A percentile compares a stretch with the other conserved stretches of the same genome.
Conservation (phyloP, 2,888 invertebrate species). For the Steromphala cineraria region DNA sequence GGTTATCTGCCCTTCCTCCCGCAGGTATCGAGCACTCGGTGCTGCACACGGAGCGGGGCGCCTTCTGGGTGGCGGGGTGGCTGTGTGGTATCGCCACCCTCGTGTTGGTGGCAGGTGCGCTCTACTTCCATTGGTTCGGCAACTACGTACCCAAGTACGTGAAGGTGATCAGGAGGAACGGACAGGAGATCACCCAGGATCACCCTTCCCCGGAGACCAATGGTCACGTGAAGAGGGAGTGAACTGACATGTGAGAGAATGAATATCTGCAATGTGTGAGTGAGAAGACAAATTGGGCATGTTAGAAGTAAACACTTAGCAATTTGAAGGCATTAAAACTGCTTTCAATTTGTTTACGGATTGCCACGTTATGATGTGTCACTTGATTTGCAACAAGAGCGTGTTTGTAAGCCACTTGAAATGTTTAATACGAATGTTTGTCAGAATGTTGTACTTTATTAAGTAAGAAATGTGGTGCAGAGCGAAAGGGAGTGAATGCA, state of each 20-base stretch:
- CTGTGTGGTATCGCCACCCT: conserved; percentile 13
- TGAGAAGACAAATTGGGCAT: background rate
- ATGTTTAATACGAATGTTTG: too few species aligned
- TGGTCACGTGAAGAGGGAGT: background rate
- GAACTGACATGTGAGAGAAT: background rate
- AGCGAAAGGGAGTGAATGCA: too few species aligned
- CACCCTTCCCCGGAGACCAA: background rate
- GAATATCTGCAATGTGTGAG: background rate
- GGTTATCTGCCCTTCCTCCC: too few species aligned
- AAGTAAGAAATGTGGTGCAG: too few species aligned
- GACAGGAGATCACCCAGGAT: background rate
- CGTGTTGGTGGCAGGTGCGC: background rate
- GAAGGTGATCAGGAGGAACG: background rate
- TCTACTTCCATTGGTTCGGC: conserved; percentile 4
- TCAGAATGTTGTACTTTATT: too few species aligned
- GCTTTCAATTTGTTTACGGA: too few species aligned
- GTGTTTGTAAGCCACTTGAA: too few species aligned
- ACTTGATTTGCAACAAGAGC: too few species aligned
- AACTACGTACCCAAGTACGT: conserved; percentile 15
- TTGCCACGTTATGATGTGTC: too few species aligned
- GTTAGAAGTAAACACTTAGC: too few species aligned
- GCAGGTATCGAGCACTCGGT: conserved; percentile 17
- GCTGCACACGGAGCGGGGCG: background rate
- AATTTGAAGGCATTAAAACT: too few species aligned
- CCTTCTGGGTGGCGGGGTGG: background rate